Base-by-base conservation (phyloP, 2,797 vertebrate genomes). In the Sebastes melanostomus region DNA sequence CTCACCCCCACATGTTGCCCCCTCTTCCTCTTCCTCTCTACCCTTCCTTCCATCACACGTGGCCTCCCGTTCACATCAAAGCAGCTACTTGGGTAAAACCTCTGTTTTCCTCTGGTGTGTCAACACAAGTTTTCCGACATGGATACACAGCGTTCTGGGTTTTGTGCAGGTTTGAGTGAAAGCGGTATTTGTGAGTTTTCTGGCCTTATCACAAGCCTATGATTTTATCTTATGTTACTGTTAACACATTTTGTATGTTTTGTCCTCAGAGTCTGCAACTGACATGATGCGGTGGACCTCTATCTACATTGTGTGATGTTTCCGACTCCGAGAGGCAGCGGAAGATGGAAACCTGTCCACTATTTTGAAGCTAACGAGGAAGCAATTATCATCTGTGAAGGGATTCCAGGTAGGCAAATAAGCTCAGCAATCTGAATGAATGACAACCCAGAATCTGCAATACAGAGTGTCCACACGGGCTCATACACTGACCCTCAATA, bases 21-120 rank as follows among this genome's bases (percentile, higher is more conserved):
- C 22, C 34, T 50, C 27, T 61, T 61, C 36, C 34, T 50, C 27
- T 61, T 50, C 25, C 61, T 82, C 56, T 72, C 12, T 16, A 30
- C 66, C n/a, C 36, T 18, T 72, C 59, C 24, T n/a, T 69, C 60
- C 67, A 63, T 81, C 73, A 75, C 27, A 46, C 27, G 22, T 60
- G 42, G 27, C 34, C 22, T 77, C 30, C 9, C 16, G 63, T 50
- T 72, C 32, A 66, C 67, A 71, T 42, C 24, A 67, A 52, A 62
- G 46, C 59, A 34, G 25, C 11, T 9, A 18, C 32, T n/a, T 30
- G 9, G 22, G 10, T 13, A 55, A 55, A 52, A 13, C 22, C 22
- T 22, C 20, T 59, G 14, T n/a, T n/a, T n/a, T n/a, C n/a, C n/a
- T n/a, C n/a, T n/a, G n/a, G n/a, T 34, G 11, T 66, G 55, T 63